Evolutionary conservation across 1,140 invertebrate species (phyloP).

Genomic region (Papilio aristodemus): DNA sequence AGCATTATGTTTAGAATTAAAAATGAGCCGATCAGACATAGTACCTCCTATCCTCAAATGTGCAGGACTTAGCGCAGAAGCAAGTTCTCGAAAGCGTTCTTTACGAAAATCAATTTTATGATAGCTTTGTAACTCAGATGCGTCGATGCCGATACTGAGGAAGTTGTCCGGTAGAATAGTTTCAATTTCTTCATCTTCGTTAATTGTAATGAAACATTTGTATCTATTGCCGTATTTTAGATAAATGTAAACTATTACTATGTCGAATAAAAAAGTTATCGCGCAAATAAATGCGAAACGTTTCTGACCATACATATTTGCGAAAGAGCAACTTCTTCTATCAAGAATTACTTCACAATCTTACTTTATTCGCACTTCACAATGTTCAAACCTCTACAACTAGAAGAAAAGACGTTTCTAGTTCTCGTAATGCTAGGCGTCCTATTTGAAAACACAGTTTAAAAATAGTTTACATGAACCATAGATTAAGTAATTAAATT

Average conservation of each 20-base stretch:
- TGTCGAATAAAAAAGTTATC: constrained; percentile 60
- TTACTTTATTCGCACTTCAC: background rate
- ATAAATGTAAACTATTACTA: constrained; percentile 58
- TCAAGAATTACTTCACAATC: constrained; percentile 1
- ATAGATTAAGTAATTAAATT: too few relatives aligned
- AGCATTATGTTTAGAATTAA: constrained; percentile 66
- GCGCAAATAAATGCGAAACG: constrained; percentile 62
- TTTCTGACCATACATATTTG: constrained; percentile 70
- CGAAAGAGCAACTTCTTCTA: background rate
- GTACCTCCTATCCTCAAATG: constrained; percentile 85
- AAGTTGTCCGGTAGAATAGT: constrained; percentile 62
- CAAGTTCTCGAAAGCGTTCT: constrained; percentile 79
- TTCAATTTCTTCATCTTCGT: constrained; percentile 53
- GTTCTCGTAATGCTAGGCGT: too few relatives aligned
- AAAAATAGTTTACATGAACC: too few relatives aligned
- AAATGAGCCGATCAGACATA: constrained; percentile 84
- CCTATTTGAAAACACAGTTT: too few relatives aligned
- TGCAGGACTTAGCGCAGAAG: constrained; percentile 81
- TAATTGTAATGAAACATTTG: constrained; percentile 61
- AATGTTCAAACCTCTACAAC: background rate
- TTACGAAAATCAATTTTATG: constrained; percentile 65
- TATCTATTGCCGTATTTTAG: constrained; percentile 62
- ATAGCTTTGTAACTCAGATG: constrained; percentile 64
- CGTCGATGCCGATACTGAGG: constrained; percentile 74
- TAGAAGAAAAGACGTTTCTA: too few relatives aligned